Percentiles rank a stretch among this genome's conserved stretches.
phyloP scores from a whole-genome alignment of 2,888 invertebrate genomes.

The Drosophila nr. medialis region DNA sequence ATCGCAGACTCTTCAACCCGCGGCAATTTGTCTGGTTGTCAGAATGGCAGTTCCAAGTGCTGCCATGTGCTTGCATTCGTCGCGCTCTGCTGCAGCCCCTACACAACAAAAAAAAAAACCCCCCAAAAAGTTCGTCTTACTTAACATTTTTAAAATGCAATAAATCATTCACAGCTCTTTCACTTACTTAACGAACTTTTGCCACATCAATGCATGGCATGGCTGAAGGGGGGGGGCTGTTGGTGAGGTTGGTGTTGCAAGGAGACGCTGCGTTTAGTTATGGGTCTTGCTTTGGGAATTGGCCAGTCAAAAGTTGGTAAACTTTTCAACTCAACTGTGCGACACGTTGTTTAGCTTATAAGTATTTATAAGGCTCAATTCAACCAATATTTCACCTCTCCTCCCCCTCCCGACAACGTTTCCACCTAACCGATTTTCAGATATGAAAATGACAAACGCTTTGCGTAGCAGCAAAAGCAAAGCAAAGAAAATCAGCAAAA shows the following conservation, averaged over 20 bases:
- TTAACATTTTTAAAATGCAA: conserved; percentile 78
- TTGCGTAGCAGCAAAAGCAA: conserved; percentile 14
- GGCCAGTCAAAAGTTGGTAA: conserved; percentile 58
- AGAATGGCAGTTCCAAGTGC: conserved; percentile 40
- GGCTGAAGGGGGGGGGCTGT: background rate
- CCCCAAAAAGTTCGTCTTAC: conserved; percentile 54
- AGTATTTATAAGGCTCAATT: conserved; percentile 45
- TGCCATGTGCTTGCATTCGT: conserved; percentile 35
- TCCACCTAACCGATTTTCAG: background rate
- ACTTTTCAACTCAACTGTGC: conserved; percentile 12
- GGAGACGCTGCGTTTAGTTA: background rate
- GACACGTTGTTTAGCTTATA: conserved; percentile 65
- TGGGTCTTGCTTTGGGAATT: conserved; percentile 35
- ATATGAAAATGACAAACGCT: conserved; percentile 40
- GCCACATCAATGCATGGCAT: conserved; percentile 48
- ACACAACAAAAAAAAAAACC: background rate
- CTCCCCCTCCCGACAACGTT: background rate
- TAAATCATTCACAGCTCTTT: conserved; percentile 80
- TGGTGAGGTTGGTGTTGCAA: background rate
- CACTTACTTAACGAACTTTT: conserved; percentile 80
- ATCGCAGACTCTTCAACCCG: conserved; percentile 16
- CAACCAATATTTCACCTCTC: conserved; percentile 6
- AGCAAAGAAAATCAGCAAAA: background rate
- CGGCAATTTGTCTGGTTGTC: conserved; percentile 51
- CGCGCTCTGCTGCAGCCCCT: background rate